phyloP scores from a whole-genome alignment of 2,888 invertebrate species.

The Boloria selene region DNA sequence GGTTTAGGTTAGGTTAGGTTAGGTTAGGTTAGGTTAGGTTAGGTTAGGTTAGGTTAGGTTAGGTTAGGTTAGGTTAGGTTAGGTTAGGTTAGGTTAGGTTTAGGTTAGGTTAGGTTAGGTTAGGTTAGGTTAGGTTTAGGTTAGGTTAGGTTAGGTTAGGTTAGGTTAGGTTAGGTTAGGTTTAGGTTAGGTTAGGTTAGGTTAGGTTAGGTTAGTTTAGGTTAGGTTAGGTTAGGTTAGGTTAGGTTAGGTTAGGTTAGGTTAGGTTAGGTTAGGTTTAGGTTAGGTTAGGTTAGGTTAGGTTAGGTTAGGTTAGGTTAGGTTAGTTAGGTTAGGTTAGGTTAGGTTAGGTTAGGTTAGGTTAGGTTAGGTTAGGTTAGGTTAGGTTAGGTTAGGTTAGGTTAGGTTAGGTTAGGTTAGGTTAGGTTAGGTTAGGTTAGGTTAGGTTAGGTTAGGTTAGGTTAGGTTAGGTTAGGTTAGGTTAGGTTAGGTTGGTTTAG shows the following conservation, averaged over 20 bases:
- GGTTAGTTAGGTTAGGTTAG: slow-evolving; percentile 27
- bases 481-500: no score
- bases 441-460: slow-evolving; percentile 21
- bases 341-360: slow-evolving; percentile 27
- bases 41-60: slow-evolving; percentile 13
- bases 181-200: slow-evolving; percentile 22
- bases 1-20: slow-evolving; percentile 18
- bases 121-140: no score
- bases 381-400: slow-evolving; percentile 27
- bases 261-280: no score
- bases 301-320: slow-evolving; percentile 26
- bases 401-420: slow-evolving; percentile 22
- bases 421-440: slow-evolving; percentile 21
- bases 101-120: no score
- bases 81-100: slow-evolving; percentile 7
- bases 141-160: slow-evolving; percentile 28
- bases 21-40: neutral
- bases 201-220: no score
- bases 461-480: no score
- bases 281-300: slow-evolving; percentile 25
- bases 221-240: slow-evolving; percentile 22
- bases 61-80: slow-evolving; percentile 12
- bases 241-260: slow-evolving; percentile 13
- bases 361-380: slow-evolving; percentile 27
- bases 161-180: slow-evolving; percentile 24